These are phyloP conservation scores for Holotrichia oblita DNA, from an alignment of 1,140 invertebrate genomes.

Conservation along the genomic window DNA sequence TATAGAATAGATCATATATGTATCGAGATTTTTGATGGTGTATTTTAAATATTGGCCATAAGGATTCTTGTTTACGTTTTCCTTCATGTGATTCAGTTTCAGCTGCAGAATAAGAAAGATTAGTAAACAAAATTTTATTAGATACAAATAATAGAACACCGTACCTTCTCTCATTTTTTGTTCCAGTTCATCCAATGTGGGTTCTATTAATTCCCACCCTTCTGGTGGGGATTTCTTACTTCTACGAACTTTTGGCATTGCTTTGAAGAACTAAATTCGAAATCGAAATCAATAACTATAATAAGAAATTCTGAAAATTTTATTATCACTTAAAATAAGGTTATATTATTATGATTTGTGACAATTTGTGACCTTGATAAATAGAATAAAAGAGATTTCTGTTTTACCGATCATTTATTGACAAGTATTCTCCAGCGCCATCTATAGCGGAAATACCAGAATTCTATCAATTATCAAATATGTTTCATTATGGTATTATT, in stretches of 20 bases:
- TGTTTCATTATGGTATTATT: no score
- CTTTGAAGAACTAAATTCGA: neutral
- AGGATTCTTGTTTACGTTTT: constrained; percentile 96
- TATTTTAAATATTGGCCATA: constrained; percentile 99
- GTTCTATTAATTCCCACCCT: constrained; percentile 99
- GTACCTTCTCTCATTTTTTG: constrained; percentile 98
- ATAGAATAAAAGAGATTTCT: no score
- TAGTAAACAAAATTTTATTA: constrained; percentile 25
- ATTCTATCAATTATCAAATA: no score
- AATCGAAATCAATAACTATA: no score
- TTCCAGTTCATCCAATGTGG: constrained; percentile 96
- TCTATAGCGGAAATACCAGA: no score
- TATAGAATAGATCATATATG: constrained; percentile 96
- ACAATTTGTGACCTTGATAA: no score
- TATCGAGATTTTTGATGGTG: constrained; percentile 99
- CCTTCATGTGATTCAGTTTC: constrained; percentile 94
- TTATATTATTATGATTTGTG: neutral
- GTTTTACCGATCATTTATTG: no score
- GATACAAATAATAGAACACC: constrained; percentile 28
- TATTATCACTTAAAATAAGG: neutral
- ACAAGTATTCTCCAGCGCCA: no score
- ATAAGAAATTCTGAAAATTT: neutral
- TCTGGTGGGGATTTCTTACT: constrained; percentile 95
- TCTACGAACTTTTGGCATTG: constrained; percentile 94
- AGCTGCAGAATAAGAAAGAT: constrained; percentile 50